Evolutionary conservation across 2,888 invertebrate genomes (phyloP).

Genomic region (Philereme transversata): DNA sequence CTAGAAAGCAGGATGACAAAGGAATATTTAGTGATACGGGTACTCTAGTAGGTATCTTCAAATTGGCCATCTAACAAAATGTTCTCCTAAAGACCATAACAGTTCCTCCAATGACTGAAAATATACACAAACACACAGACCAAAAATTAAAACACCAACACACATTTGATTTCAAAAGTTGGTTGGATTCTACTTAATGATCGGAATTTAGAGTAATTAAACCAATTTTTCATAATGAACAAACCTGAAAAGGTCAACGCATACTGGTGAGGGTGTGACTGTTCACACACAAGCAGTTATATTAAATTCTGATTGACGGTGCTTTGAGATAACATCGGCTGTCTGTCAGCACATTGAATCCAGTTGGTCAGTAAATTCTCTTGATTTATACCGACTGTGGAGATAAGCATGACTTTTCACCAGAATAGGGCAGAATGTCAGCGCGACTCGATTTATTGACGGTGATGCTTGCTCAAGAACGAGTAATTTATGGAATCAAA

Average conservation of each 20-base stretch:
- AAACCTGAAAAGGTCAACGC: slow-evolving; percentile 17
- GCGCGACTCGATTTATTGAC: slow-evolving; percentile 19
- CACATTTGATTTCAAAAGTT: too few relatives aligned
- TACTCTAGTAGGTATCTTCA: too few relatives aligned
- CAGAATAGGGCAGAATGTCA: slow-evolving; percentile 32
- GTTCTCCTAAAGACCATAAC: too few relatives aligned
- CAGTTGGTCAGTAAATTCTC: slow-evolving; percentile 30
- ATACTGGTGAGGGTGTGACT: slow-evolving; percentile 27
- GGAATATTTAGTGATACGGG: too few relatives aligned
- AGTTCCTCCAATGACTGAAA: too few relatives aligned
- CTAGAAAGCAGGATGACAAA: too few relatives aligned
- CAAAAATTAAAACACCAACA: too few relatives aligned
- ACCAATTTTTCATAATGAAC: neutral
- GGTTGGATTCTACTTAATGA: too few relatives aligned
- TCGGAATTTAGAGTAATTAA: too few relatives aligned
- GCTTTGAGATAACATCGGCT: slow-evolving; percentile 57
- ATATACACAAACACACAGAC: too few relatives aligned
- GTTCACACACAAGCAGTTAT: slow-evolving; percentile 37
- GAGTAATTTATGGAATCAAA: slow-evolving; percentile 12
- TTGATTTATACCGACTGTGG: slow-evolving; percentile 25
- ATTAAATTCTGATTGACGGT: slow-evolving; percentile 55
- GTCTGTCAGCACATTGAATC: slow-evolving; percentile 55
- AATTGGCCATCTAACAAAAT: too few relatives aligned
- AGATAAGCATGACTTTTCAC: slow-evolving; percentile 33
- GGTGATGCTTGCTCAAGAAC: slow-evolving; percentile 10